These are phyloP conservation scores for Triops cancriformis DNA, from an alignment of 1,140 invertebrate genomes.

Conservation along the genomic window DNA sequence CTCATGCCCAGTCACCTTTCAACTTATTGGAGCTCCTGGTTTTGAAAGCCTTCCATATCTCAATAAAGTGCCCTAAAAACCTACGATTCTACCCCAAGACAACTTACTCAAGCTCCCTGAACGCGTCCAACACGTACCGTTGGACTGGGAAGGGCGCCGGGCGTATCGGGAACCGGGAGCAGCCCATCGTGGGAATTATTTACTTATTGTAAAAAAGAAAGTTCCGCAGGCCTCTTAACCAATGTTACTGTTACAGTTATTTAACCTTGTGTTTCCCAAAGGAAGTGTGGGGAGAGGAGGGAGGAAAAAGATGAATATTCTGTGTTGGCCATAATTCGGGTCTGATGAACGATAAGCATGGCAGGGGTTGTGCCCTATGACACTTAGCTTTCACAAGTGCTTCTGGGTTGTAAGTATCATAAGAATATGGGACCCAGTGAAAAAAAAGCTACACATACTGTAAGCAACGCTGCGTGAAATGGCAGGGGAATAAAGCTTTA, in stretches of 20 bases:
- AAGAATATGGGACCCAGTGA: not conserved
- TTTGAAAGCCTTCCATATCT: not conserved
- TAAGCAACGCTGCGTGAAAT: not conserved
- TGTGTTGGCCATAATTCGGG: constrained; percentile 3
- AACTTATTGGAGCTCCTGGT: not conserved
- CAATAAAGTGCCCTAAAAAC: not conserved
- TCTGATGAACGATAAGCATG: not conserved
- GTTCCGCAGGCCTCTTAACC: not conserved
- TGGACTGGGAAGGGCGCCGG: not conserved
- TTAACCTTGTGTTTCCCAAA: not conserved
- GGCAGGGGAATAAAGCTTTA: not conserved
- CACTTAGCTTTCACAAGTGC: constrained; percentile 9
- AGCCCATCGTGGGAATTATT: constrained; percentile 3
- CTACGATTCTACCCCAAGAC: not conserved
- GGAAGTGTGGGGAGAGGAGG: too few species aligned
- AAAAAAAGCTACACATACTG: not conserved
- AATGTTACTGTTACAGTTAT: not conserved
- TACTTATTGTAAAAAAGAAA: not conserved
- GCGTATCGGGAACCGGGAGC: not conserved
- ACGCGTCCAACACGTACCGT: not conserved
- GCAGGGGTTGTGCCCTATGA: constrained; percentile 7
- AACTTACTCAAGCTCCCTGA: not conserved
- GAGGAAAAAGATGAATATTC: not conserved
- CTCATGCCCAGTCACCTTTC: not conserved
- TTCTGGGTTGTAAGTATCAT: not conserved